These are phyloP conservation scores for Sebastes reedi DNA, from an alignment of 2,797 vertebrate genomes.

Conservation along the genomic window DNA sequence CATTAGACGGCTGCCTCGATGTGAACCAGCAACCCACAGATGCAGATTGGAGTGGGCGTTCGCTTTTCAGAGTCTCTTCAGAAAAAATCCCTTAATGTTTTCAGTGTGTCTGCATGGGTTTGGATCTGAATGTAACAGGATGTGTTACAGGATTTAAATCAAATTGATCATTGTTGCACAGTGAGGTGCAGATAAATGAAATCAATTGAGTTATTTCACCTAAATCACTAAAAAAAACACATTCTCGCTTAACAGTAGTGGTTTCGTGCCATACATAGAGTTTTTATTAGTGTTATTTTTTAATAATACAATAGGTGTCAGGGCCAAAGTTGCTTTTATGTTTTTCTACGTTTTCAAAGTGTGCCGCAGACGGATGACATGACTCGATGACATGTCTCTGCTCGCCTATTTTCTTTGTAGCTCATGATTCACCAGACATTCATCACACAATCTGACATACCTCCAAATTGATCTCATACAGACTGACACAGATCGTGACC, in stretches of 20 bases:
- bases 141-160: slow-evolving; percentile 6
- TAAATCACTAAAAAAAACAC: background rate
- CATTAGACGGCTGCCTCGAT: slow-evolving; percentile 52
- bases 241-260: background rate
- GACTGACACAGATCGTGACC: background rate
- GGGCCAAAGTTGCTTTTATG: background rate
- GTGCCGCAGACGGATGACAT: background rate
- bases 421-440: background rate
- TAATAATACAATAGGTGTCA: background rate
- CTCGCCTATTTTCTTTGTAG: background rate
- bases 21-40: slow-evolving; percentile 56
- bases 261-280: background rate
- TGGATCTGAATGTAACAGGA: slow-evolving; percentile 8
- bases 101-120: slow-evolving; percentile 30
- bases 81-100: slow-evolving; percentile 28
- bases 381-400: background rate
- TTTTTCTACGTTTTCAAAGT: background rate
- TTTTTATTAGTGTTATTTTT: background rate
- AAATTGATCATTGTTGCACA: background rate
- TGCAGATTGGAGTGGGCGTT: slow-evolving; percentile 47
- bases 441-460: background rate
- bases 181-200: background rate
- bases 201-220: background rate
- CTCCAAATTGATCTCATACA: background rate
- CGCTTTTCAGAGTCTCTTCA: slow-evolving; percentile 12